These are phyloP conservation scores for Microctonus hyperodae DNA, from an alignment of 2,888 invertebrate species.

Conservation along the genomic window DNA sequence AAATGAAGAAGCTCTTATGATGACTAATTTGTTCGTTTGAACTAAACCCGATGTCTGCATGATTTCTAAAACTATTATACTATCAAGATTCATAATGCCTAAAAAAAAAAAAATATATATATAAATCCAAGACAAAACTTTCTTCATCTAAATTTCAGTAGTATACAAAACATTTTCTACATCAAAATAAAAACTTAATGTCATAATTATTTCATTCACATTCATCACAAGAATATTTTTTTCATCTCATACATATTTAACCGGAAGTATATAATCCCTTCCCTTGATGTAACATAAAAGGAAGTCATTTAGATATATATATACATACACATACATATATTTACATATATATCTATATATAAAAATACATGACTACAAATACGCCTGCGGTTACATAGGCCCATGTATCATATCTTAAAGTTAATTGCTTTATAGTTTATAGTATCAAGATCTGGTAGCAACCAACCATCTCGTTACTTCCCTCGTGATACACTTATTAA, in stretches of 20 bases:
- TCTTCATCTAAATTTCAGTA: neutral
- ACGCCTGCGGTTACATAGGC: slow-evolving; percentile 17
- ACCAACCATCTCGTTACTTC: slow-evolving; percentile 19
- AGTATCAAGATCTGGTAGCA: slow-evolving; percentile 33
- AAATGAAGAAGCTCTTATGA: slow-evolving; percentile 44
- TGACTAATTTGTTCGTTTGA: slow-evolving; percentile 50
- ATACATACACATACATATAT: slow-evolving; percentile 39
- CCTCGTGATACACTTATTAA: too few species aligned
- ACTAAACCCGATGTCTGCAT: slow-evolving; percentile 26
- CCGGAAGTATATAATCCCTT: too few species aligned
- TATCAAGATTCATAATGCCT: slow-evolving; percentile 12
- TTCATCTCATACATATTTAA: too few species aligned
- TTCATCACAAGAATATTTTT: too few species aligned
- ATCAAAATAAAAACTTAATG: too few species aligned
- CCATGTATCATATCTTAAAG: neutral
- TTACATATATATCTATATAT: too few species aligned
- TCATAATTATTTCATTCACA: too few species aligned
- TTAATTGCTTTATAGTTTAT: neutral
- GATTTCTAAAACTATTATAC: slow-evolving; percentile 14
- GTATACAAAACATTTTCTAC: too few species aligned
- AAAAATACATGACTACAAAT: slow-evolving; percentile 31
- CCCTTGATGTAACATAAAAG: neutral
- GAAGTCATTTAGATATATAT: slow-evolving; percentile 29
- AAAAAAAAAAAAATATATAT: slow-evolving; percentile 16
- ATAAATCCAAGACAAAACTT: neutral